Conservation (phyloP, 1,140 invertebrate genomes). For the Sycophaga agraensis region DNA sequence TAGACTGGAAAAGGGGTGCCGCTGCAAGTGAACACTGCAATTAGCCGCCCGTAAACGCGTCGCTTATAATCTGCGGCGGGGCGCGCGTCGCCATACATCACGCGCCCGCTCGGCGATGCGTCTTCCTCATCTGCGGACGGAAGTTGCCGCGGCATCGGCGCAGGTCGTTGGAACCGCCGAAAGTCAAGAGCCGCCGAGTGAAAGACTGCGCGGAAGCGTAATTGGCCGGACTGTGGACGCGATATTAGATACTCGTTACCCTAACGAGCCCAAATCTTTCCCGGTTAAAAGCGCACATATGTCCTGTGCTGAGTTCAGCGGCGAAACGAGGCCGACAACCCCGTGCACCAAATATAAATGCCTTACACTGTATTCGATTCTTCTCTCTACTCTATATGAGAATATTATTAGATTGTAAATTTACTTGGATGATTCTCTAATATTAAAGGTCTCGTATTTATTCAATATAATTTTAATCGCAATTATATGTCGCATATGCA, state of each 20-base stretch:
- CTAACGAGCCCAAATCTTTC: constrained; percentile 55
- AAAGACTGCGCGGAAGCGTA: constrained; percentile 39
- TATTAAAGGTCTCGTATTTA: too few species aligned
- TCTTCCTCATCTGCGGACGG: neutral
- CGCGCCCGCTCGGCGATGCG: constrained; percentile 6
- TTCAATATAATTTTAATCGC: too few species aligned
- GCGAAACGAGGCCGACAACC: too few species aligned
- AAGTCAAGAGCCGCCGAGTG: constrained; percentile 34
- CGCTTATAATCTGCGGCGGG: constrained; percentile 49
- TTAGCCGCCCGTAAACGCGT: constrained; percentile 54
- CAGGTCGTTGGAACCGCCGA: constrained; percentile 36
- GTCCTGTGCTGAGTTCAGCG: too few species aligned
- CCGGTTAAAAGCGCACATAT: constrained; percentile 36
- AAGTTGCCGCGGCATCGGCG: neutral
- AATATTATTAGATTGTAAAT: too few species aligned
- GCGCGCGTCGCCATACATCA: constrained; percentile 52
- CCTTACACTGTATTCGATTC: too few species aligned
- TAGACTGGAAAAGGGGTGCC: too few species aligned
- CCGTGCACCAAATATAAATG: too few species aligned
- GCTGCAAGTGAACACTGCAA: too few species aligned
- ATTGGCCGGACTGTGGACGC: constrained; percentile 51
- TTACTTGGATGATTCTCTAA: too few species aligned
- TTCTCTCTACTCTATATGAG: too few species aligned
- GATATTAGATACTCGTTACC: constrained; percentile 58
- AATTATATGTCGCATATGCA: too few species aligned